phyloP scores from a whole-genome alignment of 1,140 invertebrate species.

The Hyphantria cunea region DNA sequence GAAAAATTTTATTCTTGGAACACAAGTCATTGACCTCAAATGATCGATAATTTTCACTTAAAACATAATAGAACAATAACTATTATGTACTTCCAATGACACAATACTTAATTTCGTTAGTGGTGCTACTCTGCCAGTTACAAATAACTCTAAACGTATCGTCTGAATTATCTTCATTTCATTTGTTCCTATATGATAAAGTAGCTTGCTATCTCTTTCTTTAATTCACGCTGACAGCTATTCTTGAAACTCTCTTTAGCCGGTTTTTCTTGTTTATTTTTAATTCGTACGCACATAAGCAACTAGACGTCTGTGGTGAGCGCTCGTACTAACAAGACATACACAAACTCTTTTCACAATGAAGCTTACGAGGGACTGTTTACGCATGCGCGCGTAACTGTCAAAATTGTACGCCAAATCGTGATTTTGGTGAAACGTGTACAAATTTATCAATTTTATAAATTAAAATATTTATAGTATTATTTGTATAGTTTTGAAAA shows the following conservation, averaged over 20 bases:
- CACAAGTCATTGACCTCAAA: too few relatives aligned
- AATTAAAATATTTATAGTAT: slow-evolving; percentile 16
- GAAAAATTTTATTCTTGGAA: too few relatives aligned
- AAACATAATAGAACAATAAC: too few relatives aligned
- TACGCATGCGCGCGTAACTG: slow-evolving; percentile 45
- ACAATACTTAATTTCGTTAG: too few relatives aligned
- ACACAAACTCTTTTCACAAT: slow-evolving; percentile 20
- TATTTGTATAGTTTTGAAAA: slow-evolving; percentile 6
- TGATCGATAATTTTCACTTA: too few relatives aligned
- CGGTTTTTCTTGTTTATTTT: slow-evolving; percentile 53
- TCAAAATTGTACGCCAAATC: slow-evolving; percentile 26
- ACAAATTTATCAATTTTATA: slow-evolving; percentile 10
- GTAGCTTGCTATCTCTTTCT: slow-evolving; percentile 4
- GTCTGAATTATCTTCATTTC: slow-evolving; percentile 8
- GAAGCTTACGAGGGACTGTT: neutral
- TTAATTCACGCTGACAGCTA: slow-evolving; percentile 7
- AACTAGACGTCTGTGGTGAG: slow-evolving; percentile 15
- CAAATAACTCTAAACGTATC: too few relatives aligned
- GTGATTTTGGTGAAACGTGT: neutral
- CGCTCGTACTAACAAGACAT: slow-evolving; percentile 10
- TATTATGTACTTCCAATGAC: too few relatives aligned
- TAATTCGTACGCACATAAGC: slow-evolving; percentile 36
- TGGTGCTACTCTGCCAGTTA: too few relatives aligned
- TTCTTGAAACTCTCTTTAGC: slow-evolving; percentile 15
- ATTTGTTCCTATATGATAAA: neutral